Base-by-base conservation (phyloP, 2,797 vertebrate genomes). In the Danio kyathit region DNA sequence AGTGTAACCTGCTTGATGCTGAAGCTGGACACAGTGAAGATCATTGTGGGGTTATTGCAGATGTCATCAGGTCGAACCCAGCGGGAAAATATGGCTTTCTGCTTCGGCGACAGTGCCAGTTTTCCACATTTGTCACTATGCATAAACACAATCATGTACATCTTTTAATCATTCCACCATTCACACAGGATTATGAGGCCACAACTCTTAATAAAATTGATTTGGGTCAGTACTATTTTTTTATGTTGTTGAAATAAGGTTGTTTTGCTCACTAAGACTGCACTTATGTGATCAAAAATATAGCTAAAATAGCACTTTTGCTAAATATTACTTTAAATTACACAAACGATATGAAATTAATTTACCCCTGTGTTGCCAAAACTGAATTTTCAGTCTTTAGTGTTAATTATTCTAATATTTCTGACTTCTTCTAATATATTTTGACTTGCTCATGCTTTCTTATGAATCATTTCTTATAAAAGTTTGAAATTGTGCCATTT, bases 21-120 rank as follows among this genome's bases (percentile, higher is more conserved):
- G 93, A 99, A 98, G 91, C 98, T 99, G 87, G 98, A 99, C 77
- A 99, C 97, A 14, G 98, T 99, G 86, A 97, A 97, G 91, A 99
- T 99, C 97, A 99, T 99, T 0, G 94, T 97, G 74, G 98, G 98
- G 87, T 96, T 99, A 89, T 95, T 98, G 87, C 94, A 95, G 86
- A 99, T 94, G 64, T 99, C 98, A 77, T 99, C 97, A 1, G 98
- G 98, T n/a, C 96, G 92, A 21, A 99, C 94, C 98, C 98, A 99
- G 86, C 94, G 97, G 80, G 96, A 96, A 92, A 99, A 99, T 84
- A 97, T 96, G 46, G 96, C 95, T 90, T 95, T 97, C 90, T 99
- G 98, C 88, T 99, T 99, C 54, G 98, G 98, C 0, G 98, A 98
- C 86, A 99, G 91, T 0, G 97, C 97, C 84, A 99, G 90, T 86